Evolutionary conservation across 2,113 vertebrate species (phyloP).

Genomic region (Pachypanchax playfairii): DNA sequence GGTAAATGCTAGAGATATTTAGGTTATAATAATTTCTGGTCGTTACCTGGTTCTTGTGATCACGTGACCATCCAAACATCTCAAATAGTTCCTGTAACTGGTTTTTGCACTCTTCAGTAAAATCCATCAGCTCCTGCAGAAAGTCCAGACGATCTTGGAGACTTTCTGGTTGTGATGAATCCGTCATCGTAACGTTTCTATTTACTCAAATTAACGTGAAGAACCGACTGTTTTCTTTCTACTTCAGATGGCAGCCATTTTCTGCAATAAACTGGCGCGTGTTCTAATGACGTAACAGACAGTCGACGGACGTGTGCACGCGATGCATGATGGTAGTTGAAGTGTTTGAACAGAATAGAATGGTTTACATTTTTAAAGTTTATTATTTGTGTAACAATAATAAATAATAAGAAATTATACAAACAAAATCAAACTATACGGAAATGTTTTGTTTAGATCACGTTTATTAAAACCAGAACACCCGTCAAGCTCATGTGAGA

Average conservation of each 20-base stretch:
- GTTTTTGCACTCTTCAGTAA: slow-evolving; percentile 70
- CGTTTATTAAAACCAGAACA: neutral
- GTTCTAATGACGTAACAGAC: slow-evolving; percentile 16
- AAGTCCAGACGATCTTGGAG: slow-evolving; percentile 48
- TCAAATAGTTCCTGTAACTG: slow-evolving; percentile 67
- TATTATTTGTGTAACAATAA: neutral
- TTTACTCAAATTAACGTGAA: neutral
- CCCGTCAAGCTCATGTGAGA: slow-evolving; percentile 11
- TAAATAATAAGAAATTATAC: neutral
- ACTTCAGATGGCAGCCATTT: fast-evolving
- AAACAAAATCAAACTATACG: neutral
- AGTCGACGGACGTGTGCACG: neutral
- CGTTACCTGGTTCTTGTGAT: slow-evolving; percentile 23
- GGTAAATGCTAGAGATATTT: no score
- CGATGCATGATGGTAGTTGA: slow-evolving; percentile 48
- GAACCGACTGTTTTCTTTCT: fast-evolving
- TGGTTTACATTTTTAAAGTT: no score
- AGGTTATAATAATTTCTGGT: no score
- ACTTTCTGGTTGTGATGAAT: neutral
- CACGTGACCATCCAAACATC: slow-evolving; percentile 69
- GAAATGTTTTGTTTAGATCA: neutral
- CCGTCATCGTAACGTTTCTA: slow-evolving; percentile 33
- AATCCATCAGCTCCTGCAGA: slow-evolving; percentile 71
- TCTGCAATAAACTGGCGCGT: neutral
- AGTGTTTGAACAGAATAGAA: neutral